A percentile compares a stretch with the other conserved stretches of the same genome.
These are phyloP conservation scores for Steinernema feltiae DNA, from an alignment of 1,140 invertebrate species.

Conservation along the genomic window DNA sequence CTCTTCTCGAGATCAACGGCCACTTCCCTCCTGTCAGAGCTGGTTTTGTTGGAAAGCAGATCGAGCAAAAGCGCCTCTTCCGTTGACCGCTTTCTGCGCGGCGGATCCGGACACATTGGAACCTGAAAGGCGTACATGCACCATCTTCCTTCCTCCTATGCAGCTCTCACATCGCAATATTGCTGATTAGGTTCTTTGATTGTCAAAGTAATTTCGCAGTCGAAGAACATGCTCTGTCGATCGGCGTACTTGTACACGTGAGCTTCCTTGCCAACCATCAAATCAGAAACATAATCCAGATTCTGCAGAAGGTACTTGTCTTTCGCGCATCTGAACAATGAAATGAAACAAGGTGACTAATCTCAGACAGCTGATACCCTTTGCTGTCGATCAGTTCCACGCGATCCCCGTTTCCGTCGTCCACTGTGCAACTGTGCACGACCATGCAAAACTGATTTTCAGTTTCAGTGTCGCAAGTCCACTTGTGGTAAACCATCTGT, in stretches of 20 bases:
- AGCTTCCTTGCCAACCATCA: conserved; percentile 56
- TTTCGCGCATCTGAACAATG: conserved; percentile 48
- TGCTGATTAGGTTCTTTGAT: conserved; percentile 51
- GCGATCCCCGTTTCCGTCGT: conserved; percentile 52
- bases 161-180: conserved; percentile 44
- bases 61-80: conserved; percentile 11
- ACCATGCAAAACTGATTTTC: conserved; percentile 56
- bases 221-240: conserved; percentile 53
- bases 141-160: neutral
- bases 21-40: conserved; percentile 8
- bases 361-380: conserved; percentile 37
- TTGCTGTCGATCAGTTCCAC: conserved; percentile 52
- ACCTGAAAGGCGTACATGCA: conserved; percentile 36
- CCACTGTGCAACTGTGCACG: conserved; percentile 52
- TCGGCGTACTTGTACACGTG: conserved; percentile 58
- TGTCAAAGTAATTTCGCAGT: conserved; percentile 52
- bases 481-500: conserved; percentile 57
- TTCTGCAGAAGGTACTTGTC: conserved; percentile 54
- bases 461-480: conserved; percentile 54
- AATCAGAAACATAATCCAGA: conserved; percentile 51
- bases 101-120: conserved; percentile 56
- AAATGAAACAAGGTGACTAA: neutral
- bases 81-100: conserved; percentile 33
- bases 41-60: conserved; percentile 13
- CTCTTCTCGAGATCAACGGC: neutral